phyloP scores from a whole-genome alignment of 2,797 vertebrate species.

The Stomatorhinus walkeri region DNA sequence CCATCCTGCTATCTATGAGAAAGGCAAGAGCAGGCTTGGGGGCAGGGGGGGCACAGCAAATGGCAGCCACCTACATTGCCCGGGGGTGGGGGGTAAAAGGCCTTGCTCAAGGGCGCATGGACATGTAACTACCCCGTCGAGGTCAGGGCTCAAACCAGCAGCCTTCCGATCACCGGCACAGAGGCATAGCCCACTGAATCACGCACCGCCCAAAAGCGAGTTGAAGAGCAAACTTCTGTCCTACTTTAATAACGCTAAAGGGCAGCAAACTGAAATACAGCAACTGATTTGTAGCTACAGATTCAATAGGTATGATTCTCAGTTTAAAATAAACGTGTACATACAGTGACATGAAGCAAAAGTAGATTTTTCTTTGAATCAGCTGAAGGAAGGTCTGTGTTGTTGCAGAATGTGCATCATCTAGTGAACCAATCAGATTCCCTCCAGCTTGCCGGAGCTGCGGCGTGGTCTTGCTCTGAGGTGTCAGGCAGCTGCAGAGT shows the following conservation, averaged over 20 bases:
- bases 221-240: neutral
- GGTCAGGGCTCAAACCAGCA: neutral
- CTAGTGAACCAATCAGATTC: conserved; percentile 16
- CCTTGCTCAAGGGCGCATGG: neutral
- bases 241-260: neutral
- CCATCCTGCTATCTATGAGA: neutral
- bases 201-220: neutral
- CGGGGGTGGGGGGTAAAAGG: neutral
- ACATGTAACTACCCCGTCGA: neutral
- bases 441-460: conserved; percentile 22
- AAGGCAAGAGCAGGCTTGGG: neutral
- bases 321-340: neutral
- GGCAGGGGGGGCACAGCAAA: too few relatives aligned
- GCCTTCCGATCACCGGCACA: neutral
- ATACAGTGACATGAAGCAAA: neutral
- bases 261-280: neutral
- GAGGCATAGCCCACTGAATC: neutral
- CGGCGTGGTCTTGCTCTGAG: conserved; percentile 46
- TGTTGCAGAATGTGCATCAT: neutral
- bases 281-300: neutral
- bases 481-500: conserved; percentile 41
- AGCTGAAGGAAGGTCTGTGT: neutral
- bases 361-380: neutral
- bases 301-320: neutral
- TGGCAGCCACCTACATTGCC: neutral